These are phyloP conservation scores for Diaprepes abbreviatus DNA, from an alignment of 2,888 invertebrate genomes.

Conservation along the genomic window DNA sequence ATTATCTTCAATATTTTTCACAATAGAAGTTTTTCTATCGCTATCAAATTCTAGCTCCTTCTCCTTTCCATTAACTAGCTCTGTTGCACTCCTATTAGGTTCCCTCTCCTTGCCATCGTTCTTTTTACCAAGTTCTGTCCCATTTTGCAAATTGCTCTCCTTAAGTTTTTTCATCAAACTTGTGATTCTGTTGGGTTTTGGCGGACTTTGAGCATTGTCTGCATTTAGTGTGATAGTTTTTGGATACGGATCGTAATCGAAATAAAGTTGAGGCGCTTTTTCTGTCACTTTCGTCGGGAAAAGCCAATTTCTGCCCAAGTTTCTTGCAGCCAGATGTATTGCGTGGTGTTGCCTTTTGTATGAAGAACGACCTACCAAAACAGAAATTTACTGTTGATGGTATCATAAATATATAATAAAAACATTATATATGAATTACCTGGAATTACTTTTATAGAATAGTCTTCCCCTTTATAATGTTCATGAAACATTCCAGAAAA, in stretches of 20 bases:
- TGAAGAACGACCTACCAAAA: slow-evolving; percentile 69
- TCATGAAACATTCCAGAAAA: slow-evolving; percentile 83
- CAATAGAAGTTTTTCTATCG: neutral
- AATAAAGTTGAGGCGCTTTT: slow-evolving; percentile 68
- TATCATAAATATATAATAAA: too few relatives aligned
- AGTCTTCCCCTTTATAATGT: slow-evolving; percentile 81
- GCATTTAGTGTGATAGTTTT: neutral
- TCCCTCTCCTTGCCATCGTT: neutral
- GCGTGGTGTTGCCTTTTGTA: slow-evolving; percentile 83
- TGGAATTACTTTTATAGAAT: slow-evolving; percentile 78
- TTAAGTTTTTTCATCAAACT: slow-evolving; percentile 10
- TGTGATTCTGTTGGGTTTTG: too few relatives aligned
- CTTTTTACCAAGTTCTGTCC: neutral
- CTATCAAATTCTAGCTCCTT: neutral
- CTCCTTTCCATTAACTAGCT: neutral
- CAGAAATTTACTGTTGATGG: slow-evolving; percentile 28
- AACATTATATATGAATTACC: too few relatives aligned
- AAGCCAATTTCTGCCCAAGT: slow-evolving; percentile 77
- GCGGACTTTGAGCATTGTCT: neutral
- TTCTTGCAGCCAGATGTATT: slow-evolving; percentile 72
- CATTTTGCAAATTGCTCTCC: neutral
- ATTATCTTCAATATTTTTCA: neutral
- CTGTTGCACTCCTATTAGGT: too few relatives aligned
- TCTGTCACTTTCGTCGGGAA: slow-evolving; percentile 76
- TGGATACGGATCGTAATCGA: slow-evolving; percentile 27